Percentiles rank a stretch among this genome's conserved stretches.
These are phyloP conservation scores for Pterocles orientalis DNA, from an alignment of 2,113 vertebrate genomes.

Conservation along the genomic window DNA sequence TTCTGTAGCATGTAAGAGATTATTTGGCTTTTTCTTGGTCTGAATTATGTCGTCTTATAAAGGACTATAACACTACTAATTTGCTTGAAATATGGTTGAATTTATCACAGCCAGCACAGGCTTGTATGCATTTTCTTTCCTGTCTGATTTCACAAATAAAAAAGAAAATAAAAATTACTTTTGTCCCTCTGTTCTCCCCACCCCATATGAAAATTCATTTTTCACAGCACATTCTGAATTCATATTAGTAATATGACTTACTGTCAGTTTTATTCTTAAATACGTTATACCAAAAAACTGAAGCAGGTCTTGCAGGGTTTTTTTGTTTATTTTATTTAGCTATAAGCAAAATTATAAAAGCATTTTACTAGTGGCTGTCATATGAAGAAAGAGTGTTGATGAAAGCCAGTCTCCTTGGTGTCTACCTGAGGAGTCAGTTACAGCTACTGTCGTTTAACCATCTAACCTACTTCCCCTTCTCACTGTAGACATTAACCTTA, in stretches of 20 bases:
- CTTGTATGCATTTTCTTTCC: neutral
- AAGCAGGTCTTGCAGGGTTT: neutral
- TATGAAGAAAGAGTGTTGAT: neutral
- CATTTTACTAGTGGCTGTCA: neutral
- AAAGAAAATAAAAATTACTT: neutral
- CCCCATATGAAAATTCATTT: neutral
- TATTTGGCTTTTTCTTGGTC: conserved; percentile 5
- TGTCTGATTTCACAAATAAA: neutral
- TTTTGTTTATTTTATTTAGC: neutral
- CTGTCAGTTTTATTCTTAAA: neutral
- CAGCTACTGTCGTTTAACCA: conserved; percentile 45
- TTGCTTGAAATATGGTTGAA: conserved; percentile 45
- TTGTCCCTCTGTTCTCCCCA: neutral
- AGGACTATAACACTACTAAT: conserved; percentile 25
- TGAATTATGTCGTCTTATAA: neutral
- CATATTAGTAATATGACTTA: neutral
- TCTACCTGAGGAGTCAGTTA: neutral
- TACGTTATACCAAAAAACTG: neutral
- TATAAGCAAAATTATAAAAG: neutral
- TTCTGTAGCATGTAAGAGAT: neutral
- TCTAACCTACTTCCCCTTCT: conserved; percentile 21
- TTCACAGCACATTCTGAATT: neutral
- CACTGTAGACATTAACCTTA: conserved; percentile 57
- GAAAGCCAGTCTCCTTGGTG: neutral
- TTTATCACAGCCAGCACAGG: neutral